Evolutionary conservation across 2,113 vertebrate genomes (phyloP), one percentile per base, ranked within the genome.

Genomic region (Gambusia holbrooki): DNA sequence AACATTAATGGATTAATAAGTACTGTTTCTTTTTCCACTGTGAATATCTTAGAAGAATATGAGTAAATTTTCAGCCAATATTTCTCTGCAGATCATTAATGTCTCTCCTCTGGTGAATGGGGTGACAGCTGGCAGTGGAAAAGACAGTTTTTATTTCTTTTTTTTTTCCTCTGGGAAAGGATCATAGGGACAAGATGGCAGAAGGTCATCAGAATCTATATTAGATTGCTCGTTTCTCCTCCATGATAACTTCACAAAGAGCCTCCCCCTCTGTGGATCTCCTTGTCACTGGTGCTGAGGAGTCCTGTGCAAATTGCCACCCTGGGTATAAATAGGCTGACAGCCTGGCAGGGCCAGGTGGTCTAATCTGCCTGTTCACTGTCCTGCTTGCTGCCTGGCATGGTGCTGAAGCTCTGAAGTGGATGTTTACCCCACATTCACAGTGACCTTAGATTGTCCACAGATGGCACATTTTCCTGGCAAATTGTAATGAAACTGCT

Each of bases 251-350:
- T 25, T 75, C 66, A 63, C 58, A 62, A 27, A 66, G 66, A 63
- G 15, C 2, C 33, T 35, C 68, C 12, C 42, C 66, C 64, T 14
- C 81, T 71, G 70, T 54, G 42, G 69, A 76, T 84, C 85, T 80
- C 69, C 82, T 74, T 87, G 83, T 86, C 83, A 86, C 19, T 80
- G 69, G 69, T 72, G 35, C 71, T 25, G 71, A 79, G 75, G 67
- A 30, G 60, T 66, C 33, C 65, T 82, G 64, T 87, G 78, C 77
- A 90, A 89, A 85, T 91, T 73, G 90, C 82, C 77, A 70, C 82
- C 81, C 78, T 60, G 87, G 66, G 87, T 92, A 91, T 91, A 86
- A 90, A 89, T 88, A 90, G 75, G 72, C 73, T 85, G 90, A 89
- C 84, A 89, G 82, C 67, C 66, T 90, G 85, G 89, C 84, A 89